phyloP scores from a whole-genome alignment of 2,797 vertebrate genomes.

The Falco naumanni region DNA sequence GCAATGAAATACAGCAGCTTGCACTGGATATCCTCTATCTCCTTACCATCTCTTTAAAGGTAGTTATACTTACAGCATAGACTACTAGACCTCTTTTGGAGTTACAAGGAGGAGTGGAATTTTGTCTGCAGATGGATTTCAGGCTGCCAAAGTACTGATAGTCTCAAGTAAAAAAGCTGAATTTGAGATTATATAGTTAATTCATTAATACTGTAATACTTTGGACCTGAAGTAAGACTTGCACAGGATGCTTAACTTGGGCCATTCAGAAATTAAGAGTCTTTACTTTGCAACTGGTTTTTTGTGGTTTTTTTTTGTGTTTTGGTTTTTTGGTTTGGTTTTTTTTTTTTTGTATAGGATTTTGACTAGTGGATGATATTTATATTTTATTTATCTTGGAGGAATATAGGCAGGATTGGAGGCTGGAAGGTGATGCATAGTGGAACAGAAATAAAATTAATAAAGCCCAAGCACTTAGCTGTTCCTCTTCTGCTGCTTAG shows the following conservation, averaged over 20 bases:
- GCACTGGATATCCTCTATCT: background rate
- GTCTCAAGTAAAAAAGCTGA: rapidly evolving
- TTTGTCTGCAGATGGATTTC: background rate
- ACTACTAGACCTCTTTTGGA: background rate
- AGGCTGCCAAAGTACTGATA: background rate
- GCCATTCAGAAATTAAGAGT: background rate
- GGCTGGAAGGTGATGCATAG: background rate
- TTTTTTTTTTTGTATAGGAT: background rate
- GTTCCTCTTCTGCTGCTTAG: background rate
- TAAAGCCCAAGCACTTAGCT: background rate
- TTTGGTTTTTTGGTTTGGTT: background rate
- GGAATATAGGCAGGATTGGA: background rate
- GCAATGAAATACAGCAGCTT: background rate
- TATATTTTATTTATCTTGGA: background rate
- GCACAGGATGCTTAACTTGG: background rate
- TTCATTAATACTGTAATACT: background rate
- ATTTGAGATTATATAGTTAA: background rate
- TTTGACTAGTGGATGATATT: background rate
- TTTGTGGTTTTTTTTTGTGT: background rate
- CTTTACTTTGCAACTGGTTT: background rate
- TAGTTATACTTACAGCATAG: background rate
- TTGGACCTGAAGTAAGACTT: background rate
- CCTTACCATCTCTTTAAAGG: background rate
- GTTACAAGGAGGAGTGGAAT: background rate
- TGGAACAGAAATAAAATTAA: background rate